These are phyloP conservation scores for Serripes groenlandicus DNA, from an alignment of 2,888 invertebrate genomes.

Conservation along the genomic window DNA sequence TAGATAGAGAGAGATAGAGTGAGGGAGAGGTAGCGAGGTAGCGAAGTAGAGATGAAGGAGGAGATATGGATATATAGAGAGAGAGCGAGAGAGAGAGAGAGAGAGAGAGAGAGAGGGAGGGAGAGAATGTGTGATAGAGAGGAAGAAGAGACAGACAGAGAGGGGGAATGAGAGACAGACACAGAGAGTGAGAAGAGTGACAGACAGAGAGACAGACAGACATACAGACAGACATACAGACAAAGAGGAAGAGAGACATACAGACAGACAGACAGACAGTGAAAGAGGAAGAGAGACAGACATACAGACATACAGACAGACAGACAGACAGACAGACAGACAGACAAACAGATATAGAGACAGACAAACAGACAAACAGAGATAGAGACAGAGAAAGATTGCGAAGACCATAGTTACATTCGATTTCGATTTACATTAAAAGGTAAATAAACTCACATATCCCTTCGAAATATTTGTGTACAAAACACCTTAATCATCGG, in stretches of 20 bases:
- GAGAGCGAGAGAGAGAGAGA: constrained; percentile 14
- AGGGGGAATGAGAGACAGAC: constrained; percentile 7
- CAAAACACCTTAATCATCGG: too few relatives aligned
- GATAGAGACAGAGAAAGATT: too few relatives aligned
- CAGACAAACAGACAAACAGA: too few relatives aligned
- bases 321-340: too few relatives aligned
- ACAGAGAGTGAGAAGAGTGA: background rate
- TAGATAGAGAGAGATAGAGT: constrained; percentile 14
- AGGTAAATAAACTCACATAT: too few relatives aligned
- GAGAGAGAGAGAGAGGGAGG: constrained; percentile 22
- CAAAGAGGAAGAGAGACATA: constrained; percentile 11
- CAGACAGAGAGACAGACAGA: constrained; percentile 14
- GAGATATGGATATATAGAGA: constrained; percentile 7
- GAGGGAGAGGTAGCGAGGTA: constrained; percentile 7
- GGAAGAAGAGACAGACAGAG: constrained; percentile 11
- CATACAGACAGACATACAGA: constrained; percentile 15
- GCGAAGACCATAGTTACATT: too few relatives aligned
- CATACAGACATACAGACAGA: constrained; percentile 6
- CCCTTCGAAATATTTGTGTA: too few relatives aligned
- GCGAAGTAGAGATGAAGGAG: constrained; percentile 1
- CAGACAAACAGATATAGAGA: too few relatives aligned
- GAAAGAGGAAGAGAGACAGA: constrained; percentile 17
- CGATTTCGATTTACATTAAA: too few relatives aligned
- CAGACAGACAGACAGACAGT: constrained; percentile 5
- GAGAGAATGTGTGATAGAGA: too few relatives aligned